Conservation (phyloP, 64 coral and sea anemone species). For the Hydrozoanthus tunicans region DNA sequence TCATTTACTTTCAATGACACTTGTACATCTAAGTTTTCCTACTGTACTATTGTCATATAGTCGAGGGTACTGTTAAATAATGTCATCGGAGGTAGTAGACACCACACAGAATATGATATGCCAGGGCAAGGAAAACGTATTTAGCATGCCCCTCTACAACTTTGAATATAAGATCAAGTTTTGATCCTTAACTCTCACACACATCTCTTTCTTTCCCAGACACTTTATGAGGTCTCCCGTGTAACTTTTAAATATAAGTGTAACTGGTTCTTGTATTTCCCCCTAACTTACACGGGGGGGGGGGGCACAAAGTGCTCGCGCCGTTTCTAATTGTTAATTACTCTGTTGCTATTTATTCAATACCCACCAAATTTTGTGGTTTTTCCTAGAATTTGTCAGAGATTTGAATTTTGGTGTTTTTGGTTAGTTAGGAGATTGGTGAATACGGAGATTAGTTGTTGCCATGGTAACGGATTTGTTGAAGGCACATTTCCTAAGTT, state of each 20-base stretch:
- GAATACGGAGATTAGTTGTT: too few relatives aligned
- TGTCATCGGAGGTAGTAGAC: constrained; percentile 58
- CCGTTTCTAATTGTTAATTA: too few relatives aligned
- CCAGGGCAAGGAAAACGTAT: constrained; percentile 65
- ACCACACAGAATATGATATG: constrained; percentile 50
- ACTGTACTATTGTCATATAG: constrained; percentile 64
- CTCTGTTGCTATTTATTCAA: too few relatives aligned
- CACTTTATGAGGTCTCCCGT: background rate
- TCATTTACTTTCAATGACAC: constrained; percentile 55
- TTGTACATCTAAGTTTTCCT: constrained; percentile 54
- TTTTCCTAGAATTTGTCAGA: too few relatives aligned
- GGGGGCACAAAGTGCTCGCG: too few relatives aligned
- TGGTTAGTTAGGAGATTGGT: too few relatives aligned
- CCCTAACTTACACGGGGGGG: background rate
- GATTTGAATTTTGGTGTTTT: too few relatives aligned
- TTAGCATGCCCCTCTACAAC: constrained; percentile 47
- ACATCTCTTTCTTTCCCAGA: constrained; percentile 19
- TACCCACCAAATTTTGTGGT: too few relatives aligned
- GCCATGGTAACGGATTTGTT: too few relatives aligned
- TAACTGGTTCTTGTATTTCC: background rate
- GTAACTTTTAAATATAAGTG: constrained; percentile 3
- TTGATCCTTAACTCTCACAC: constrained; percentile 50
- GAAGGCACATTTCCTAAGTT: too few relatives aligned
- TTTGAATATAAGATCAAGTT: constrained; percentile 8
- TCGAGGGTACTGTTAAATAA: constrained; percentile 49